These are phyloP conservation scores for Itoplectis maculator DNA, from an alignment of 2,888 invertebrate species.

Conservation along the genomic window DNA sequence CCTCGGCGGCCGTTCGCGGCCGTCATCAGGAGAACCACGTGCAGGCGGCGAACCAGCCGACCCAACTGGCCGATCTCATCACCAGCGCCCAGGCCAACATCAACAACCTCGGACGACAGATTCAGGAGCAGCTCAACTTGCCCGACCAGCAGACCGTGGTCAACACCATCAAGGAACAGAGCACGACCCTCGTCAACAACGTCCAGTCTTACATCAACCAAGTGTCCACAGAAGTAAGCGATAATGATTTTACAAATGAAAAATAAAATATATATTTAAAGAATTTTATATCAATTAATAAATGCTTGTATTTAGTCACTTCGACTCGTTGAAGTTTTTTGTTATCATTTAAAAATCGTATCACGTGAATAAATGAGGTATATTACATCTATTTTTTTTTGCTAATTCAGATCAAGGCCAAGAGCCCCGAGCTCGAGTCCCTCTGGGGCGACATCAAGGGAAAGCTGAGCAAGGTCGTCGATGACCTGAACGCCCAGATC, in stretches of 20 bases:
- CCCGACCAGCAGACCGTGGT: slow-evolving; percentile 77
- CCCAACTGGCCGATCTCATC: slow-evolving; percentile 73
- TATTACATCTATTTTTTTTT: slow-evolving; percentile 20
- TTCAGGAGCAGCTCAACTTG: slow-evolving; percentile 75
- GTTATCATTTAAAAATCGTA: background rate
- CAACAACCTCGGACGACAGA: slow-evolving; percentile 74
- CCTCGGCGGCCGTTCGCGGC: slow-evolving; percentile 38
- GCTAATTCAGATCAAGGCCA: slow-evolving; percentile 78
- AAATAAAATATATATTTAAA: no score
- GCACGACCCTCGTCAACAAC: slow-evolving; percentile 73
- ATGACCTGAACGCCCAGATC: slow-evolving; percentile 78
- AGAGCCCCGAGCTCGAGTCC: slow-evolving; percentile 80
- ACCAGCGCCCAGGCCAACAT: slow-evolving; percentile 76
- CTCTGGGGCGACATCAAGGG: slow-evolving; percentile 76
- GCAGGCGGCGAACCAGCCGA: slow-evolving; percentile 57
- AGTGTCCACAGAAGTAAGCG: slow-evolving; percentile 76
- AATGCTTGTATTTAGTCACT: no score
- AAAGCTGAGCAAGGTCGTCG: slow-evolving; percentile 76
- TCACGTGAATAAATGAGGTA: background rate
- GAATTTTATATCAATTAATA: no score
- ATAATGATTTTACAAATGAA: background rate
- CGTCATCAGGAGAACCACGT: slow-evolving; percentile 45
- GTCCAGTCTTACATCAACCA: slow-evolving; percentile 75
- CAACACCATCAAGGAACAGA: slow-evolving; percentile 76
- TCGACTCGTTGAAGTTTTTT: background rate